Base-by-base conservation (phyloP, 1,140 invertebrate species). In the Dendrolimus punctatus region DNA sequence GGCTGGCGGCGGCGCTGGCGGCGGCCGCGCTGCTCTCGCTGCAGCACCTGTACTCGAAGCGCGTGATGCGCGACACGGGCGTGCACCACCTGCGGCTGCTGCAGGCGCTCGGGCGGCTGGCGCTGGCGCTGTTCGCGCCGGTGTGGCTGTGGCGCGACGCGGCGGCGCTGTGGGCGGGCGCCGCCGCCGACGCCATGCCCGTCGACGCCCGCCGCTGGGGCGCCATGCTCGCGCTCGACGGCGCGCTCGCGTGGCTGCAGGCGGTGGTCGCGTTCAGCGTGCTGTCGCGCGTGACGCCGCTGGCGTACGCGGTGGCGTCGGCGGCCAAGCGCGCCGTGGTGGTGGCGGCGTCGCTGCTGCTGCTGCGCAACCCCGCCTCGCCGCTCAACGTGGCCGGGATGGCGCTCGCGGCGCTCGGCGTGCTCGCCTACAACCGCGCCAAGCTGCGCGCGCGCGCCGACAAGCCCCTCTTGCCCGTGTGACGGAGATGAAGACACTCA, bases 41-140 rank as follows among this genome's bases (percentile, higher is more conserved):
- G 58, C 95, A 97, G 81, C 96, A 98, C 80, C 97, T 99, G 62
- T 98, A 95, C 86, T 97, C 96, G 1, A 99, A 99, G 89, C 98
- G 98, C 90, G 96, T 96, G 23, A 58, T 83, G 70, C 68, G 66
- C 37, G 73, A 72, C 64, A 67, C 71, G 6, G 66, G 71, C 53
- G 66, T 58, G 60, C 77, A 78, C 57, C 76, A 68, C 50, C 62
- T 80, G 62, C 69, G 76, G 8, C 64, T 80, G 50, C 64, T 80
- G 63, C 67, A 71, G 64, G 37, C 5, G 53, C 57, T 70, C 61
- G 53, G 53, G 37, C 63, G 57, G 41, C 50, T 74, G 57, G 71
- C 74, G 56, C 58, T 71, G 58, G 46, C 47, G 63, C 68, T 73
- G 59, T 66, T 76, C 52, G 47, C 55, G 50, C 71, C 72, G 9